Evolutionary conservation across 2,797 vertebrate genomes (phyloP), one percentile per base, ranked within the genome.

Genomic region (Zalophus californianus): DNA sequence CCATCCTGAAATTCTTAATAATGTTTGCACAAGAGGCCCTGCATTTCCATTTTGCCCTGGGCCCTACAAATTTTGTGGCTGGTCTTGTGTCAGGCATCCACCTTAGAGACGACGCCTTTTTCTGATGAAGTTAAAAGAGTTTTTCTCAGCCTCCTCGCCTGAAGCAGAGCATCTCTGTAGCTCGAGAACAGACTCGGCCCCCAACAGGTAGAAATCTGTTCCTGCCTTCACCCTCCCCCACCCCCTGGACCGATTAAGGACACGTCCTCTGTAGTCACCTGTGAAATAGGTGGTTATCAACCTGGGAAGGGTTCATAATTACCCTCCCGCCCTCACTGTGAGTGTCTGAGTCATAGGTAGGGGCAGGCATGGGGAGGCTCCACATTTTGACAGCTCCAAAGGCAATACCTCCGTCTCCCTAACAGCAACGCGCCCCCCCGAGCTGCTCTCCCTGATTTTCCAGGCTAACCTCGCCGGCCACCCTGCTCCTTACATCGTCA

Each of bases 11-110:
- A 32, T 29, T 35, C 52, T 10, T 20, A 32, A 4, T 0, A 5
- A 3, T 0, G 9, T 20, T 41, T 12, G 32, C 25, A 48, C 7
- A 11, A 80, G 38, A 60, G 52, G 52, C 14, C 52, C 29, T 64
- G 56, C 0, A 0, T 2, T 15, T n/a, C 4, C 12, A 0, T 4
- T 62, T 2, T 21, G 6, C 44, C 9, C 35, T 7, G 8, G 23
- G 64, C 18, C 35, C 62, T 5, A 0, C 5, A 10, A n/a, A 21
- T 1, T 0, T 20, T 0, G 27, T 2, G 1, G 54, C 52, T 4
- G 7, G 25, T 4, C 50, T 38, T 12, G 18, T 32, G 73, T 29
- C 29, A 83, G 75, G n/a, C n/a, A 1, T 3, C 23, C 18, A 0
- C 35, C 27, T 41, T 16, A 54, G 35, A 44, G 32, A 52, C 0